A percentile compares a stretch with the other conserved stretches of the same genome.
These are phyloP conservation scores for Vulpes lagopus DNA, from an alignment of 2,113 vertebrate species.

Conservation along the genomic window DNA sequence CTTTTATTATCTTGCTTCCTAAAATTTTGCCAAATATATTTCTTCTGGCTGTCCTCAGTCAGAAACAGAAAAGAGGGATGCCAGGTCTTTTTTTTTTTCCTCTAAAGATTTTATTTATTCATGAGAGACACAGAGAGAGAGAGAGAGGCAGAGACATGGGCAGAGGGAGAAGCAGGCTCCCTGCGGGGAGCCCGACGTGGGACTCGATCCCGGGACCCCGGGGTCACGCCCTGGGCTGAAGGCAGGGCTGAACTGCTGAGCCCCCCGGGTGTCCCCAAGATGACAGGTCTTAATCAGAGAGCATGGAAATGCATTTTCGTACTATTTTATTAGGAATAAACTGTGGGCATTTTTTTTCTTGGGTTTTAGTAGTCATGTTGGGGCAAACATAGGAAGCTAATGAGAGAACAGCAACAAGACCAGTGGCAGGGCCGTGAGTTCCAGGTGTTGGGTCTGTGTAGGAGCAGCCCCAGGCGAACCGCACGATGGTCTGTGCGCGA, in stretches of 20 bases:
- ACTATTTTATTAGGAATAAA: neutral
- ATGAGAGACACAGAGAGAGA: too few species aligned
- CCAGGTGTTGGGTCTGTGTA: neutral
- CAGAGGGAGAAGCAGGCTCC: too few species aligned
- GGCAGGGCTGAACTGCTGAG: too few species aligned
- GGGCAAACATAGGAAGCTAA: neutral
- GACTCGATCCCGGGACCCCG: too few species aligned
- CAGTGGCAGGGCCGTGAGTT: neutral
- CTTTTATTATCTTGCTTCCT: slow-evolving; percentile 18
- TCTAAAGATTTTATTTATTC: too few species aligned
- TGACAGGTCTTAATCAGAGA: neutral
- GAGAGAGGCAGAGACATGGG: too few species aligned
- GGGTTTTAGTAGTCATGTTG: neutral
- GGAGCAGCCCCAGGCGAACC: neutral
- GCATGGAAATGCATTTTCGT: neutral
- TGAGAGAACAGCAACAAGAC: neutral
- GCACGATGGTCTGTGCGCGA: neutral
- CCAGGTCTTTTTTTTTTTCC: too few species aligned
- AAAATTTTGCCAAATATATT: neutral
- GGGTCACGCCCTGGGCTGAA: too few species aligned
- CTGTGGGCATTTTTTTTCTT: neutral
- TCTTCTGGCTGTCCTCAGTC: neutral
- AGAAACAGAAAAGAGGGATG: neutral
- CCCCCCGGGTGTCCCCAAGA: too few species aligned
- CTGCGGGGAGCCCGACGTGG: too few species aligned